Evolutionary conservation across 2,113 vertebrate species (phyloP), one percentile per base, ranked within the genome.

Genomic region (Pachyramphus minor): DNA sequence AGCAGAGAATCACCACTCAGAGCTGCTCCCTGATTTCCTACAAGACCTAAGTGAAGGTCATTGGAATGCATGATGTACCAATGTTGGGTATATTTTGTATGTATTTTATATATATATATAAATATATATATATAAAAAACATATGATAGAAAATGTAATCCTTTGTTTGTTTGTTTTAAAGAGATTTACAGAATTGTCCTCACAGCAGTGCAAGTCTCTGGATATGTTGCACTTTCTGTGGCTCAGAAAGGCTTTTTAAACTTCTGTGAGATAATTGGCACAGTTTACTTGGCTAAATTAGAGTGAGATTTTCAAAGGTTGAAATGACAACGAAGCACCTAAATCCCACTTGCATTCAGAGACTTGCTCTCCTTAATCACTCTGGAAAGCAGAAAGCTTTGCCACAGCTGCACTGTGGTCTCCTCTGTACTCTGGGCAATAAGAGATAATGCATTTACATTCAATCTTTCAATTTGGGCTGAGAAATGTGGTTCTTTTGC

Each of bases 231-330:
- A 76, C 45, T 91, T 83, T 71, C 58, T 78, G 84, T 20, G 47
- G 41, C 49, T 81, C 87, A 68, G 64, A 58, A 69, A 90, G 47
- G 74, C 62, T 86, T 79, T 94, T 83, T 67, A 91, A 75, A 83
- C 72, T 89, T 86, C 35, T 74, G 21, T 6, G 3, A 89, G 77
- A 68, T 92, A 93, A 83, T 62, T 86, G 90, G 71, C 56, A 42
- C 62, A 63, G 62, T 86, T 91, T 89, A 83, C 58, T 66, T 80
- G 72, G 67, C 84, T 95, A 91, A 85, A 93, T 89, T 68, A 87
- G 76, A 87, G 52, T 66, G 66, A 89, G 42, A 41, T 63, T 83
- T 91, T 79, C 87, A 95, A 91, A 95, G 84, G 47, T 72, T 83
- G 42, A 85, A 86, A 93, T 39, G 30, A 88, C 81, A 62, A 66